A percentile compares a stretch with the other conserved stretches of the same genome.
These are phyloP conservation scores for Sebastes diaconus DNA, from an alignment of 2,797 vertebrate genomes.

Conservation along the genomic window DNA sequence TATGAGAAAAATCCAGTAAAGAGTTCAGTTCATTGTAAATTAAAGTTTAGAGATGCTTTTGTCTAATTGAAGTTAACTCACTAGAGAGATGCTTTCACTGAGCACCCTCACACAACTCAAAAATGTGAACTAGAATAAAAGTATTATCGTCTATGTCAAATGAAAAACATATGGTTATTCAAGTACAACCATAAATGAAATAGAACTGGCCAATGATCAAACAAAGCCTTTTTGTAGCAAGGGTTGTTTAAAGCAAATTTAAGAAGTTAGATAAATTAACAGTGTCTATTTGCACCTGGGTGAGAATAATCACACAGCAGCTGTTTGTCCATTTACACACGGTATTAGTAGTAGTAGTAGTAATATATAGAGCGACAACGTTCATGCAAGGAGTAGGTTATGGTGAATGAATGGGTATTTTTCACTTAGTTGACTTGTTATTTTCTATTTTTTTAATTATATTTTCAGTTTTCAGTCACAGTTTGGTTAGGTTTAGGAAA, in stretches of 20 bases:
- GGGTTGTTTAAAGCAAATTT: neutral
- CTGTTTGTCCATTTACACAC: too few species aligned
- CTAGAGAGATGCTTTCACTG: neutral
- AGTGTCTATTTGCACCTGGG: too few species aligned
- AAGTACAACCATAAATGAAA: neutral
- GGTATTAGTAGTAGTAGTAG: too few species aligned
- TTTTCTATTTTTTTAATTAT: too few species aligned
- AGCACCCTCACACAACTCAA: neutral
- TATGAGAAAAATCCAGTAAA: neutral
- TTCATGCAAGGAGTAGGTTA: too few species aligned
- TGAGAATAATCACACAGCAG: too few species aligned
- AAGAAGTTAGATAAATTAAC: neutral
- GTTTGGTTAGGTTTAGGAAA: too few species aligned
- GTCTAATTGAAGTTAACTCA: neutral
- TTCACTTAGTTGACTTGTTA: too few species aligned
- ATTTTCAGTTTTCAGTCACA: too few species aligned
- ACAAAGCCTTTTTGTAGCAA: neutral
- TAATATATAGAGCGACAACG: too few species aligned
- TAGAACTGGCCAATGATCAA: neutral
- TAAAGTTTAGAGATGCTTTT: neutral
- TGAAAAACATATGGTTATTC: neutral
- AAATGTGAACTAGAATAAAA: neutral
- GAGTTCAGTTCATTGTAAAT: too few species aligned
- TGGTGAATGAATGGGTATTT: too few species aligned
- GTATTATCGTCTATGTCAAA: neutral